Evolutionary conservation across 1,140 invertebrate species (phyloP).

Genomic region (Lepidurus couesii): DNA sequence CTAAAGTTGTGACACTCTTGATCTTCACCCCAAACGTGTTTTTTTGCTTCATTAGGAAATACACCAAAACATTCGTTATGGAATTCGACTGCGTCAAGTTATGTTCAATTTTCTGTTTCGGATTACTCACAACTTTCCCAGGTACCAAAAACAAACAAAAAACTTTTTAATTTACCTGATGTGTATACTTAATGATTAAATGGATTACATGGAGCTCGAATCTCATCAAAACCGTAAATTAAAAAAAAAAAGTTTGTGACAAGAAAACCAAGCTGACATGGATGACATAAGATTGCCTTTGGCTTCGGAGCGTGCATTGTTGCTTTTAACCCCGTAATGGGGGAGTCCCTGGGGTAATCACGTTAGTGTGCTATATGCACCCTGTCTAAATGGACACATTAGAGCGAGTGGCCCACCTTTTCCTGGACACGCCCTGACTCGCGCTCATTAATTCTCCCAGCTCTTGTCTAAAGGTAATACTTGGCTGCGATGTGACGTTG

Average conservation of each 20-base stretch:
- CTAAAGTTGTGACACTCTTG: neutral
- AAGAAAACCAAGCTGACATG: neutral
- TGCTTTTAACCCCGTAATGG: conserved; percentile 10
- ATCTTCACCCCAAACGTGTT: neutral
- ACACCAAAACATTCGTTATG: neutral
- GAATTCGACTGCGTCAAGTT: neutral
- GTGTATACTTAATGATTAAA: neutral
- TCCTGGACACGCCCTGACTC: conserved; percentile 13
- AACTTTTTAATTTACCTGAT: neutral
- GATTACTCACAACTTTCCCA: neutral
- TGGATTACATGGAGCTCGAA: neutral
- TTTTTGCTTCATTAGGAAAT: neutral
- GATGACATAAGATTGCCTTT: conserved; percentile 13
- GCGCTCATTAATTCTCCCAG: conserved; percentile 16
- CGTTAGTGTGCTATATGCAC: conserved; percentile 18
- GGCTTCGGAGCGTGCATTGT: neutral
- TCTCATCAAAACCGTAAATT: neutral
- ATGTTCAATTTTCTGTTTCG: neutral
- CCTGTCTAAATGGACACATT: conserved; percentile 14
- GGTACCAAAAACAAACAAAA: neutral
- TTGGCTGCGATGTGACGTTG: neutral
- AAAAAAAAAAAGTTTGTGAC: neutral
- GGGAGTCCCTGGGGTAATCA: conserved; percentile 20
- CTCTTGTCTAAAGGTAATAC: neutral
- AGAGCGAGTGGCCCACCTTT: conserved; percentile 9